Evolutionary conservation across 1,140 invertebrate genomes (phyloP), one percentile per base, ranked within the genome.

Genomic region (Tetraneura akinire): DNA sequence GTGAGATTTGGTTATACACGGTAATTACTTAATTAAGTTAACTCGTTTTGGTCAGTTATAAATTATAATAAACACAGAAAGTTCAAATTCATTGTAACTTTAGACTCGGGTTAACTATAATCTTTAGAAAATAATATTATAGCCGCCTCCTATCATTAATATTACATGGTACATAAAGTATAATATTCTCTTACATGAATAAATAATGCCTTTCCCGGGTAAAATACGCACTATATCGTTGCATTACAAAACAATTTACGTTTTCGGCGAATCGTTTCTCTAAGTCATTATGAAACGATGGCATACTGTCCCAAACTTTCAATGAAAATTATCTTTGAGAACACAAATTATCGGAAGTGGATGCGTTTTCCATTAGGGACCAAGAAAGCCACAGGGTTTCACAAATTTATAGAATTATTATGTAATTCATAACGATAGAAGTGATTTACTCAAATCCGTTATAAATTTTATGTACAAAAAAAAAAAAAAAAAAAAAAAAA

Each of bases 291-390:
- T 55, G 21, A 37, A 13, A 14, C 13, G 21, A n/a, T 57, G 32
- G 53, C 53, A 32, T 32, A 60, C 73, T 32, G 32, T 57, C 73
- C 32, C 32, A 42, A 57, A 76, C 53, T 57, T 57, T 57, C 49
- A 57, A 21, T 53, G 47, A 13, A 76, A 55, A 60, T 32, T 26
- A 55, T 76, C 13, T 37, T 13, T 0, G 14, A 26, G 51, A n/a
- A 37, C 73, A 37, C 51, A 57, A 76, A 76, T 76, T 76, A 76
- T 53, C 53, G 73, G 73, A 76, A 76, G 53, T 76, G 53, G 53
- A 37, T 57, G 29, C 51, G 73, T 76, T 37, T 45, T 47, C 32
- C 53, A 23, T 42, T 76, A 23, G 32, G 32, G 11, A 53, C 18
- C 47, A 29, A 68, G 9, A 57, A 76, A 21, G 73, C 18, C 29